Evolutionary conservation across 2,888 invertebrate species (phyloP).

Genomic region (Phrixothrix hirtus): DNA sequence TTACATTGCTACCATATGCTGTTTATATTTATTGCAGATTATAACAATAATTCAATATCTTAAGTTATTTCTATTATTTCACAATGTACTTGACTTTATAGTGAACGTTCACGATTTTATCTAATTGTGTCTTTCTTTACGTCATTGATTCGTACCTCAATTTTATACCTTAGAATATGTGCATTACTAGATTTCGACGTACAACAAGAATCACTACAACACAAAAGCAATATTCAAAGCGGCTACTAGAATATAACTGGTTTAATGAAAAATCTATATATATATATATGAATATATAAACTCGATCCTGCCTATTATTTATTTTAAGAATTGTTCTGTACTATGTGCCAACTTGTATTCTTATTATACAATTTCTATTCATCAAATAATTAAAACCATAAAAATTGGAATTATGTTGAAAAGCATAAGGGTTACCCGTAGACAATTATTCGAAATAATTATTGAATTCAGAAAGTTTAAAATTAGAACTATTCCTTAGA

Average conservation of each 20-base stretch:
- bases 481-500: too few species aligned
- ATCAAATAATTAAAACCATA: too few species aligned
- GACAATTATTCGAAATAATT: too few species aligned
- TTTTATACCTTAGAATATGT: not conserved
- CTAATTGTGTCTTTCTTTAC: slow-evolving; percentile 21
- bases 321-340: slow-evolving; percentile 29
- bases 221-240: slow-evolving; percentile 22
- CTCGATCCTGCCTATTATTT: slow-evolving; percentile 27
- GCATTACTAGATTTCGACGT: slow-evolving; percentile 1
- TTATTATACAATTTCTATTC: too few species aligned
- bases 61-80: not conserved
- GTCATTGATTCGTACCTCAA: slow-evolving; percentile 6
- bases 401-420: too few species aligned
- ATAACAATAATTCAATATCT: not conserved
- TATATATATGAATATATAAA: too few species aligned
- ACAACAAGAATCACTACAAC: slow-evolving; percentile 8
- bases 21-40: not conserved
- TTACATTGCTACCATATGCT: not conserved
- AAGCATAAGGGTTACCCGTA: too few species aligned
- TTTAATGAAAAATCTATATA: slow-evolving; percentile 14
- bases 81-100: not conserved
- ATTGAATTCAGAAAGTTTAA: too few species aligned
- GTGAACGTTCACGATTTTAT: slow-evolving; percentile 14
- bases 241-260: slow-evolving; percentile 32
- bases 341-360: slow-evolving; percentile 7